Base-by-base conservation (phyloP, 2,888 invertebrate genomes). In the Spisula solida region DNA sequence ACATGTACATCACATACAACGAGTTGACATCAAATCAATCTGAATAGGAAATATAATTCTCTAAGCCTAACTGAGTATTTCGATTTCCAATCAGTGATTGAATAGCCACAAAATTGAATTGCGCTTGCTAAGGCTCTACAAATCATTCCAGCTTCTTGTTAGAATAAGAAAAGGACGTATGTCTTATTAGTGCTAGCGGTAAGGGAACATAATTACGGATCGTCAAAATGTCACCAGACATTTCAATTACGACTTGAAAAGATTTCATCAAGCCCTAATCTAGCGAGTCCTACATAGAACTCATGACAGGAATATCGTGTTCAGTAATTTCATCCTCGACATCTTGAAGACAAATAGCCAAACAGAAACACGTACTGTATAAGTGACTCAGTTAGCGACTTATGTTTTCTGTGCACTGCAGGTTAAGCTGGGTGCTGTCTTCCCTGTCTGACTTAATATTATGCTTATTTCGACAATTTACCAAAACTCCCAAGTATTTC, bases 221-320 rank as follows among this genome's bases (percentile, higher is more conserved):
- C 51, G 81, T n/a, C 81, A 81, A 81, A 55, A 81, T 51, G 48
- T 51, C 51, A 51, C 29, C 51, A 81, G 51, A 81, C 25, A 29
- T 81, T 81, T 48, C 81, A 81, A 81, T 81, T 81, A 81, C 29
- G 20, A 14, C 51, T 55, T 51, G 81, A 81, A 81, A 29, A 47
- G 29, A 51, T 31, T 81, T 55, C 81, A 81, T 81, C 81, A 51
- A 47, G 25, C n/a, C n/a, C 16, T 51, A 51, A 81, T 81, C 81
- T 51, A 31, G 10, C n/a, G 31, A 51, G 51, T 51, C 47, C 81
- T 51, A 55, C 29, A 75, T 31, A 75, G 75, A 34, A 81, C 31
- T 51, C 51, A 55, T 81, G 55, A 81, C 55, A 29, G 12, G 81
- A 81, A 81, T 81, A 29, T 51, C 29, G 8, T 55, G 34, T 10